phyloP scores from a whole-genome alignment of 2,113 vertebrate genomes.

The Ceyx margarethae region DNA sequence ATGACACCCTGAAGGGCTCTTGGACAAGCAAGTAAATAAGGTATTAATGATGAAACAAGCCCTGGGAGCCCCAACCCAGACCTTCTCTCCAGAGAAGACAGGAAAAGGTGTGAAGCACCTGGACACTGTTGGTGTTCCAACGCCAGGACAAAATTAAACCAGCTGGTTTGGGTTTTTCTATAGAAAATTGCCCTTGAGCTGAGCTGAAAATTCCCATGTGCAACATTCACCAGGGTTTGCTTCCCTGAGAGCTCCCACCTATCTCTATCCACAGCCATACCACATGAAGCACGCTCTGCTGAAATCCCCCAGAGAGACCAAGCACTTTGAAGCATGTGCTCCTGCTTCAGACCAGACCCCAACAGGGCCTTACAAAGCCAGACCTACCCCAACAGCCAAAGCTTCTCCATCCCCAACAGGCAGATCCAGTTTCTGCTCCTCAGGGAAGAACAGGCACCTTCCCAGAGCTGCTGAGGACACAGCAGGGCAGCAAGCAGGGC shows the following conservation, averaged over 20 bases:
- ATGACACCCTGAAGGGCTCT: conserved; percentile 15
- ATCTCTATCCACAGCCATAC: neutral
- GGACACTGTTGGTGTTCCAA: neutral
- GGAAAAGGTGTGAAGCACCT: neutral
- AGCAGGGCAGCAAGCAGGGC: rapidly evolving
- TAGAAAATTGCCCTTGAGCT: rapidly evolving
- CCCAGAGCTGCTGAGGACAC: rapidly evolving
- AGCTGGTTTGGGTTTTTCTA: neutral
- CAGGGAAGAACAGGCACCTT: rapidly evolving
- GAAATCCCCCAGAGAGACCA: neutral
- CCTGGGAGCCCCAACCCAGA: neutral
- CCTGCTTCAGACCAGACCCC: neutral
- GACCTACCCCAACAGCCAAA: neutral
- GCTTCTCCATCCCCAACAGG: neutral
- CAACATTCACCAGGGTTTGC: rapidly evolving
- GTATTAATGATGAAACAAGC: neutral
- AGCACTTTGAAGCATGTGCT: rapidly evolving
- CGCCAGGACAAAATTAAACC: neutral
- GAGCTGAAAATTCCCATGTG: neutral
- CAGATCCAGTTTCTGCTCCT: neutral
- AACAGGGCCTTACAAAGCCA: neutral
- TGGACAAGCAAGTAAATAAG: neutral
- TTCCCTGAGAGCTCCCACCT: neutral
- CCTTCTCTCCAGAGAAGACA: neutral
- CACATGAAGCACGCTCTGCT: neutral